phyloP scores from a whole-genome alignment of 2,113 vertebrate species.

The Bubo bubo region DNA sequence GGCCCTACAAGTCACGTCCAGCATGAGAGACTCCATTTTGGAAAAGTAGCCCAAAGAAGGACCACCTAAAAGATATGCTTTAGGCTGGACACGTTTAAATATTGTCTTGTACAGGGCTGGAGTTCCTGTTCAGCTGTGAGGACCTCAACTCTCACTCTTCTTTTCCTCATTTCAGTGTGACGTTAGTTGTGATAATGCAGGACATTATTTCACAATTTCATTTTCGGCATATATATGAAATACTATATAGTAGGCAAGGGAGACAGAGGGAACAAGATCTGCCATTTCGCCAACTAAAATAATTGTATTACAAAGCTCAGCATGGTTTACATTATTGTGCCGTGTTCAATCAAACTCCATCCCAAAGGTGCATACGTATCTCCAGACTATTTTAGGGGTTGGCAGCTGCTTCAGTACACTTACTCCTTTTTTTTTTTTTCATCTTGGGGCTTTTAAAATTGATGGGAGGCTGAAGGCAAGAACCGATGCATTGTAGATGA shows the following conservation, averaged over 20 bases:
- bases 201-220: not conserved
- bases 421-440: not conserved
- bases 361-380: slow-evolving; percentile 1
- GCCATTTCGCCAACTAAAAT: not conserved
- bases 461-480: slow-evolving; percentile 57
- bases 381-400: not conserved
- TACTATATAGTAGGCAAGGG: not conserved
- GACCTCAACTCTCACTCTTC: not conserved
- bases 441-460: slow-evolving; percentile 44
- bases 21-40: fast-evolving
- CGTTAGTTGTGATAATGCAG: not conserved
- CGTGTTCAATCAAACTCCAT: not conserved
- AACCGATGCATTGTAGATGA: slow-evolving; percentile 55
- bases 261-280: not conserved
- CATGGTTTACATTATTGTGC: not conserved
- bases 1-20: not conserved
- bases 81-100: not conserved
- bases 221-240: not conserved
- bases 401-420: not conserved
- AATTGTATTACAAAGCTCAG: not conserved
- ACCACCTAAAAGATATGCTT: not conserved
- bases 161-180: not conserved
- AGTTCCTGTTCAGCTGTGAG: not conserved
- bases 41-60: not conserved
- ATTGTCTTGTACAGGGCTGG: not conserved